Conservation (phyloP, 1,140 invertebrate genomes). For the Heterodera schachtii region DNA sequence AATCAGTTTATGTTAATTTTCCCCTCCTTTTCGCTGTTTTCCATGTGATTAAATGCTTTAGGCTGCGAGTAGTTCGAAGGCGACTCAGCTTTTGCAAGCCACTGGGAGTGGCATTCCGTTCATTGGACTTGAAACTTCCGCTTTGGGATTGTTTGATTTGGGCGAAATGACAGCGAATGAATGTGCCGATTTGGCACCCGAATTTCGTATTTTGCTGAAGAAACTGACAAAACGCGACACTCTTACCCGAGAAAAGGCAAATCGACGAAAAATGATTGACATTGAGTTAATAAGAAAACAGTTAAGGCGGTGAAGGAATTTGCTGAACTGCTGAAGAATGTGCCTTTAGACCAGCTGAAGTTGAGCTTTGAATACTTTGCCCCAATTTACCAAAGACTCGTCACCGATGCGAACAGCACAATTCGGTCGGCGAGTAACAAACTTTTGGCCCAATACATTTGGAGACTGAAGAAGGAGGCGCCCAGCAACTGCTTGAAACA, state of each 20-base stretch:
- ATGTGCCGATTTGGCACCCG: conserved; percentile 38
- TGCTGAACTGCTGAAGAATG: conserved; percentile 17
- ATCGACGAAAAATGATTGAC: background rate
- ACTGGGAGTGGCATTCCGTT: conserved; percentile 33
- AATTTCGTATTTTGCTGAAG: conserved; percentile 46
- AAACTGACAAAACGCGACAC: conserved; percentile 46
- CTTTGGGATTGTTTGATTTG: conserved; percentile 5
- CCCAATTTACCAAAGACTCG: conserved; percentile 27
- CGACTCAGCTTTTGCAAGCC: conserved; percentile 28
- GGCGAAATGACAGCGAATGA: background rate
- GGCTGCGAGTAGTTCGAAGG: conserved; percentile 2
- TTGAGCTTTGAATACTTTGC: conserved; percentile 27
- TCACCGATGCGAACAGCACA: conserved; percentile 12
- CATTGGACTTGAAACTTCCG: conserved; percentile 28
- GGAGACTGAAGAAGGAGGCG: conserved; percentile 18
- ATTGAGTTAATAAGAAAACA: no score
- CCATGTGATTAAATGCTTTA: background rate
- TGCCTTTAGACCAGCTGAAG: conserved; percentile 22
- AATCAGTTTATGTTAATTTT: background rate
- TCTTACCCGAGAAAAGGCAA: conserved; percentile 49
- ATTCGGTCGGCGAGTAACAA: conserved; percentile 9
- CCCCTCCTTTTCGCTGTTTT: background rate
- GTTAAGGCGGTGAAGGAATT: conserved; percentile 35
- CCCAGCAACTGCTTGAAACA: background rate
- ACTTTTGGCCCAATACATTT: background rate